Evolutionary conservation across 1,140 invertebrate genomes (phyloP).

Genomic region (Drosophila jambulina): DNA sequence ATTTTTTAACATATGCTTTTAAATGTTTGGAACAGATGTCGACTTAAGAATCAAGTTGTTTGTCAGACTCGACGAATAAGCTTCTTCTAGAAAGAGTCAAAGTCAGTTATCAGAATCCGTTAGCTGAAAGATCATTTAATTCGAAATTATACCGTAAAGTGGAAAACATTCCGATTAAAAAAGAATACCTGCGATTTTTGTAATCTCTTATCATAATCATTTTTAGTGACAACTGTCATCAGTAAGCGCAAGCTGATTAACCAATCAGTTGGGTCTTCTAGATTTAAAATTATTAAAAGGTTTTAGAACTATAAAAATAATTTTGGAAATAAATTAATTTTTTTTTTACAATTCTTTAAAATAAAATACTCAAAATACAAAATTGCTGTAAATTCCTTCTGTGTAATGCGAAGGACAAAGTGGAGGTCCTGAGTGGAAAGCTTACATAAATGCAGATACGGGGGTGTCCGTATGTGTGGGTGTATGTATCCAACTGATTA

Average conservation of each 20-base stretch:
- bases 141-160: too few relatives aligned
- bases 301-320: not conserved
- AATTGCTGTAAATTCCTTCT: not conserved
- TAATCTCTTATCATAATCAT: too few relatives aligned
- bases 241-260: too few relatives aligned
- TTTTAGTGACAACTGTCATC: too few relatives aligned
- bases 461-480: conserved; percentile 23
- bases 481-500: conserved; percentile 77
- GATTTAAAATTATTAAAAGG: not conserved
- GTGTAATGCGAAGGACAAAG: conserved; percentile 7
- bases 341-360: not conserved
- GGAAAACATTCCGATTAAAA: too few relatives aligned
- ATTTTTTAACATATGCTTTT: too few relatives aligned
- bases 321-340: not conserved
- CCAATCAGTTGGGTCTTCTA: not conserved
- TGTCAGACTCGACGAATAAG: not conserved
- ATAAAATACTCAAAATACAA: too few relatives aligned
- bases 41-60: too few relatives aligned
- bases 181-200: too few relatives aligned
- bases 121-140: too few relatives aligned
- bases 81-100: not conserved
- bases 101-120: too few relatives aligned
- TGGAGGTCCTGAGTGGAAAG: conserved; percentile 8
- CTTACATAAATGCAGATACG: conserved; percentile 34
- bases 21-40: too few relatives aligned